Percentiles rank a stretch among this genome's conserved stretches.
Conservation (phyloP, 2,113 vertebrate genomes). For the Ciconia stormi region DNA sequence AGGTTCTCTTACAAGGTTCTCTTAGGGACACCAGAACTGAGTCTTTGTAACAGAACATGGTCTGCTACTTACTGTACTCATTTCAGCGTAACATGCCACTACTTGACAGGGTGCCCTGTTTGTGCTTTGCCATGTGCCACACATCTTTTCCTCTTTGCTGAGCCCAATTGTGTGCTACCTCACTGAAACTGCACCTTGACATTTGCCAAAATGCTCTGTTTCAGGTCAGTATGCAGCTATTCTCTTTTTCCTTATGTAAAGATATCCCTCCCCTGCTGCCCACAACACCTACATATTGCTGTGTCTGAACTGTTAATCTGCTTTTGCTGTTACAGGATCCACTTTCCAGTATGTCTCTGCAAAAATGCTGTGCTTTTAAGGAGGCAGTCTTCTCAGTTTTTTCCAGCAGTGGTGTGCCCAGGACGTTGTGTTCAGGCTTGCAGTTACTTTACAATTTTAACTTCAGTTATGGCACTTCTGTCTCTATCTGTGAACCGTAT, state of each 20-base stretch:
- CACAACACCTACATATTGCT: neutral
- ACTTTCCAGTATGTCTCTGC: neutral
- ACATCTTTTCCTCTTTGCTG: neutral
- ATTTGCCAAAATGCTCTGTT: neutral
- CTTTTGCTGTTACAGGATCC: neutral
- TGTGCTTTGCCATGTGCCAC: neutral
- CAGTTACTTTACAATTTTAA: neutral
- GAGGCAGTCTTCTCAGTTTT: neutral
- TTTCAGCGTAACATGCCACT: neutral
- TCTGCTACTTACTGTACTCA: neutral
- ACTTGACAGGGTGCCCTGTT: neutral
- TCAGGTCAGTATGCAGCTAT: neutral
- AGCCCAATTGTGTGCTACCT: fast-evolving
- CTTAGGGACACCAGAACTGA: neutral
- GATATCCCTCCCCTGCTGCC: neutral
- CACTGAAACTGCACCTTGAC: neutral
- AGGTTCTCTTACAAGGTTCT: neutral
- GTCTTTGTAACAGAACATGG: fast-evolving
- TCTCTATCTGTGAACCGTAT: neutral
- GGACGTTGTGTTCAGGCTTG: neutral
- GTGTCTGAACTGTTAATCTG: neutral
- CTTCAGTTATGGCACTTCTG: neutral
- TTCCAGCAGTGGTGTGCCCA: neutral
- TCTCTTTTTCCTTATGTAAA: neutral
- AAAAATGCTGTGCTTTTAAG: neutral